Evolutionary conservation across 2,797 vertebrate genomes (phyloP).

Genomic region (Manis javanica): DNA sequence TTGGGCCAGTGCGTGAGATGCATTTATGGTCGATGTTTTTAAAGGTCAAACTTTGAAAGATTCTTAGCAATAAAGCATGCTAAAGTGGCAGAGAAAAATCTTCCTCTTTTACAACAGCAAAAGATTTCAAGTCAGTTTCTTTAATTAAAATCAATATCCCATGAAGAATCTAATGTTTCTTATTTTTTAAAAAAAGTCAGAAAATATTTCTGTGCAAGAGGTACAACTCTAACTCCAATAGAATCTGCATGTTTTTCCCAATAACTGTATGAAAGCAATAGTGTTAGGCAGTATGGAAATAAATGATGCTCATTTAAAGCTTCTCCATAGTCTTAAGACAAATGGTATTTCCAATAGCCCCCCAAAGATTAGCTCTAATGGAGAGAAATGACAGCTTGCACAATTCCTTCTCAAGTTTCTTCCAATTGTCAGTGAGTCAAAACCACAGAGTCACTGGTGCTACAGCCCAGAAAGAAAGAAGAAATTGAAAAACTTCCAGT

Average conservation of each 20-base stretch:
- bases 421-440: constrained; percentile 79
- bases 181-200: constrained; percentile 69
- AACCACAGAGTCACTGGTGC: constrained; percentile 69
- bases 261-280: constrained; percentile 69
- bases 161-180: constrained; percentile 59
- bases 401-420: constrained; percentile 79
- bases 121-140: constrained; percentile 63
- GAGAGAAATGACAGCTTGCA: constrained; percentile 75
- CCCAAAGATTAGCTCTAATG: constrained; percentile 78
- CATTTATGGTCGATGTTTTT: not conserved
- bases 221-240: not conserved
- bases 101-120: constrained; percentile 72
- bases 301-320: constrained; percentile 82
- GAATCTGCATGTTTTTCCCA: constrained; percentile 73
- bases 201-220: constrained; percentile 53
- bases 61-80: constrained; percentile 56
- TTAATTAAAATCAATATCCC: constrained; percentile 74
- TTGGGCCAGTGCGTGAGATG: not conserved
- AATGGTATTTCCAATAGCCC: constrained; percentile 75
- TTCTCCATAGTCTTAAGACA: constrained; percentile 65
- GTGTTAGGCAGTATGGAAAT: constrained; percentile 74
- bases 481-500: constrained; percentile 62
- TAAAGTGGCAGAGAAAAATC: constrained; percentile 70
- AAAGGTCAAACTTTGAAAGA: constrained; percentile 13
- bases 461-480: constrained; percentile 17